These are phyloP conservation scores for Festucalex cinctus DNA, from an alignment of 2,113 vertebrate species.

Conservation along the genomic window DNA sequence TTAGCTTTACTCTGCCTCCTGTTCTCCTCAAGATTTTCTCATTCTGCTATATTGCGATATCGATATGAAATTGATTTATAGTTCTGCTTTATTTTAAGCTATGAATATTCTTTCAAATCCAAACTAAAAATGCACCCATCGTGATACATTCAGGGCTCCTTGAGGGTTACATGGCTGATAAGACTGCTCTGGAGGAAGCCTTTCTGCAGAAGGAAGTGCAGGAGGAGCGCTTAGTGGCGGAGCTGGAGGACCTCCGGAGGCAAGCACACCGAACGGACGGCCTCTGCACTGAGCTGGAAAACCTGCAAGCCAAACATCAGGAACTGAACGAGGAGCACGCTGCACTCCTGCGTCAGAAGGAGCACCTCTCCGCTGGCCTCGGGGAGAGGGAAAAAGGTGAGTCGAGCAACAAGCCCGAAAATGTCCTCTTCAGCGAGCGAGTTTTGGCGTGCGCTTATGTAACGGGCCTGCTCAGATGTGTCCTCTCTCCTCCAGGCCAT, in stretches of 20 bases:
- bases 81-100: no score
- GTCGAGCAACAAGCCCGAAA: neutral
- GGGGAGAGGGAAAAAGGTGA: conserved; percentile 74
- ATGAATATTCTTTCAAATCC: neutral
- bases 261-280: conserved; percentile 59
- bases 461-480: conserved; percentile 54
- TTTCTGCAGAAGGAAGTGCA: conserved; percentile 81
- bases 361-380: conserved; percentile 58
- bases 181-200: conserved; percentile 76
- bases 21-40: no score
- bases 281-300: conserved; percentile 45
- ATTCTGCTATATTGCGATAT: no score
- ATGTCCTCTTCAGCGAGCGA: conserved; percentile 7
- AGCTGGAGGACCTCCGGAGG: conserved; percentile 78
- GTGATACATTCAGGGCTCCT: conserved; percentile 74
- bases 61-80: no score
- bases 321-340: conserved; percentile 70
- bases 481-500: conserved; percentile 63
- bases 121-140: neutral
- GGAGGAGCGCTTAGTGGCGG: conserved; percentile 77
- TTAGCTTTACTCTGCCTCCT: no score
- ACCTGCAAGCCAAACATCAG: conserved; percentile 52
- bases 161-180: conserved; percentile 85
- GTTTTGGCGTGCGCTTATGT: conserved; percentile 36
- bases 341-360: conserved; percentile 61